A percentile compares a stretch with the other conserved stretches of the same genome.
Evolutionary conservation across 2,113 vertebrate genomes (phyloP).

Genomic region (Lathamus discolor): DNA sequence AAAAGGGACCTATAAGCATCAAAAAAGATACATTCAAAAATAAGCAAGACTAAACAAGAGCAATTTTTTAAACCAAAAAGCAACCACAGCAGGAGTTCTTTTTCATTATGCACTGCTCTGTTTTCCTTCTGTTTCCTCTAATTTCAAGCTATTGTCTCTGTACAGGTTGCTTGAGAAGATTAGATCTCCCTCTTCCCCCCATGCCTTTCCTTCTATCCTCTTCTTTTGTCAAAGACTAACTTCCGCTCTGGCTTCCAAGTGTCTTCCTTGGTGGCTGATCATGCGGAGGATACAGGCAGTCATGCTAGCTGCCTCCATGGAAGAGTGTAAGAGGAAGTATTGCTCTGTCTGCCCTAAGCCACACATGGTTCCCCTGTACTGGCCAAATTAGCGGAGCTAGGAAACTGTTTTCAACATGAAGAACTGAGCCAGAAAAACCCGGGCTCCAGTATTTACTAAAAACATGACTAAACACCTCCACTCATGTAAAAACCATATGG

Average conservation of each 20-base stretch:
- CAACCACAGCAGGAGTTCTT: neutral
- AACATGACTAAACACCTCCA: conserved; percentile 55
- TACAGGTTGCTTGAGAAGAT: neutral
- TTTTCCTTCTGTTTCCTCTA: neutral
- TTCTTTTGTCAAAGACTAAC: neutral
- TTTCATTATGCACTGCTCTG: neutral
- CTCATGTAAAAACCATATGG: conserved; percentile 7
- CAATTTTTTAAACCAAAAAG: neutral
- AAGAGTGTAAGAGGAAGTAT: neutral
- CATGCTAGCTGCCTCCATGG: accelerated
- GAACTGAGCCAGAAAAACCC: conserved; percentile 33
- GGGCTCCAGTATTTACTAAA: neutral
- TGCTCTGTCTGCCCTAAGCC: accelerated
- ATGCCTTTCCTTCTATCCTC: neutral
- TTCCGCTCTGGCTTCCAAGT: neutral
- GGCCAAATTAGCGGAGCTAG: neutral
- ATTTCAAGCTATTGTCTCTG: neutral
- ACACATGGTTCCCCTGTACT: neutral
- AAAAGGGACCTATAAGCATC: neutral
- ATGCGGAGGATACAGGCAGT: neutral
- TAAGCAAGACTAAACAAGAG: neutral
- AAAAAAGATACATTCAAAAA: neutral
- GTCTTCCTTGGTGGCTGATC: neutral
- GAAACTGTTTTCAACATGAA: conserved; percentile 12
- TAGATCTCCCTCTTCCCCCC: neutral